phyloP scores from a whole-genome alignment of 2,888 invertebrate genomes.

The Lithophane socia region DNA sequence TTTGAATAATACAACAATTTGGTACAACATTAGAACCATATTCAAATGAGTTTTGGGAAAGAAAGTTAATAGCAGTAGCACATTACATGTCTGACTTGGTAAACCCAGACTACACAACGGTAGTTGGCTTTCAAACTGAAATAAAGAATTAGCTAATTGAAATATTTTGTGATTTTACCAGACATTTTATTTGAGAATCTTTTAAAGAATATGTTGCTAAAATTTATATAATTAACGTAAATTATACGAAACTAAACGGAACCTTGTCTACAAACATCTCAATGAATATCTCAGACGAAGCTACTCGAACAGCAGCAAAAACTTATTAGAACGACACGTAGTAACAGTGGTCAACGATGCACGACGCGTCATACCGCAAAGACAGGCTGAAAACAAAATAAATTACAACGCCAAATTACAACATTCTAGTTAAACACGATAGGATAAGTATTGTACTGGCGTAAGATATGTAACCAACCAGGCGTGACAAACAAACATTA shows the following conservation, averaged over 20 bases:
- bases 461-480: constrained; percentile 80
- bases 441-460: constrained; percentile 78
- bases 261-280: constrained; percentile 50
- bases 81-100: constrained; percentile 46
- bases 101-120: constrained; percentile 20
- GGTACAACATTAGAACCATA: constrained; percentile 56
- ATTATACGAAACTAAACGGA: constrained; percentile 41
- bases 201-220: constrained; percentile 2
- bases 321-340: constrained; percentile 73
- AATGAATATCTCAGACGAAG: constrained; percentile 59
- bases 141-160: constrained; percentile 12
- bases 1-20: constrained; percentile 72
- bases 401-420: constrained; percentile 83
- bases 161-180: constrained; percentile 25
- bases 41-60: constrained; percentile 56
- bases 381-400: constrained; percentile 83
- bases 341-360: constrained; percentile 76
- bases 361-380: constrained; percentile 73
- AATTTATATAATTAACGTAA: constrained; percentile 36
- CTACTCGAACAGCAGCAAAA: constrained; percentile 63
- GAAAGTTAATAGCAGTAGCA: constrained; percentile 46
- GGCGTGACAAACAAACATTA: constrained; percentile 88
- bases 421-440: constrained; percentile 83
- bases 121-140: constrained; percentile 9
- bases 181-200: constrained; percentile 5